Conservation (phyloP, 2,888 invertebrate genomes). For the Drosophila anomalipes region DNA sequence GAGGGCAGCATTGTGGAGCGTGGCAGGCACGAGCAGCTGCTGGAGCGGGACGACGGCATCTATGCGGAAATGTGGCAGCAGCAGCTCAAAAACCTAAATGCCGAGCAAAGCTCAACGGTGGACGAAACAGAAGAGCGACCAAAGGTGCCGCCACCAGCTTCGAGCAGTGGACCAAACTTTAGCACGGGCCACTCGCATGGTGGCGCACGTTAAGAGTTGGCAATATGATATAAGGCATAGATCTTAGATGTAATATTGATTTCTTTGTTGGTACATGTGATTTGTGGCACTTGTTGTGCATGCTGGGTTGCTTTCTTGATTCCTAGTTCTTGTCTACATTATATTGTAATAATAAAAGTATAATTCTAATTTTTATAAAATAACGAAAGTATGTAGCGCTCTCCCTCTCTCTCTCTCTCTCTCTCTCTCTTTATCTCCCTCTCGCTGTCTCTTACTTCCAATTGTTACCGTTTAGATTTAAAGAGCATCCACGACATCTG, state of each 20-base stretch:
- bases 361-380: conserved; percentile 42
- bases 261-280: conserved; percentile 58
- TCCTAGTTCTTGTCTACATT: conserved; percentile 55
- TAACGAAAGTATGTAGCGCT: background rate
- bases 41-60: conserved; percentile 89
- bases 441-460: background rate
- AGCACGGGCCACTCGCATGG: conserved; percentile 74
- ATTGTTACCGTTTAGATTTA: background rate
- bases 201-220: conserved; percentile 48
- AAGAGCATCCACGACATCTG: conserved; percentile 26
- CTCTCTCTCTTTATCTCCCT: background rate
- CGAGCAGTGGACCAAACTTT: conserved; percentile 37
- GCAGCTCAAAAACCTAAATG: conserved; percentile 87
- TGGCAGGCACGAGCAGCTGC: conserved; percentile 90
- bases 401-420: background rate
- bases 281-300: conserved; percentile 60
- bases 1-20: conserved; percentile 96
- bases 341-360: conserved; percentile 55
- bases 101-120: conserved; percentile 56
- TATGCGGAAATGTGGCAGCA: conserved; percentile 98
- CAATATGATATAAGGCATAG: conserved; percentile 18
- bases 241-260: conserved; percentile 27
- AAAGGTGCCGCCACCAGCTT: conserved; percentile 4
- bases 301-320: conserved; percentile 41
- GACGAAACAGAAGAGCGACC: background rate